Conservation (phyloP, 1,140 invertebrate genomes). For the Brachionus manjavacas region DNA sequence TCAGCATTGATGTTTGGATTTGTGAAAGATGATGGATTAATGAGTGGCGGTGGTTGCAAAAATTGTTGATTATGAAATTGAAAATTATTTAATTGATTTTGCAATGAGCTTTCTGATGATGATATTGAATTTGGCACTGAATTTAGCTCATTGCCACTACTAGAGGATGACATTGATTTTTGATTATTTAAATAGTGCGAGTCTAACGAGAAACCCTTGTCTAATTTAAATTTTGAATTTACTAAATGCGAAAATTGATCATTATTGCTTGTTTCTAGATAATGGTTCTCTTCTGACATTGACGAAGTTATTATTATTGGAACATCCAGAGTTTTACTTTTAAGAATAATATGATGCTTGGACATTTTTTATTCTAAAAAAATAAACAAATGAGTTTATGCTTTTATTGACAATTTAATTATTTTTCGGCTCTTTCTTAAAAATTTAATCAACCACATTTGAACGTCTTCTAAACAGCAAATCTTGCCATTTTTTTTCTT, state of each 20-base stretch:
- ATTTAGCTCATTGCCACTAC: neutral
- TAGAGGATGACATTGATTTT: conserved; percentile 22
- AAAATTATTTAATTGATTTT: conserved; percentile 10
- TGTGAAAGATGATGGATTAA: neutral
- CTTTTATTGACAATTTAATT: neutral
- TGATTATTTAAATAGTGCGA: conserved; percentile 5
- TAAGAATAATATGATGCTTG: conserved; percentile 15
- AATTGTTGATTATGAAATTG: conserved; percentile 33
- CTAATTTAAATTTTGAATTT: conserved; percentile 1
- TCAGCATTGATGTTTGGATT: neutral
- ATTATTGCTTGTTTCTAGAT: neutral
- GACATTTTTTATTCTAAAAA: neutral
- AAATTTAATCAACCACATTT: too few relatives aligned
- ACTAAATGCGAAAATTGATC: neutral
- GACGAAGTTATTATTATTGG: conserved; percentile 31
- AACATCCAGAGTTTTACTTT: conserved; percentile 29
- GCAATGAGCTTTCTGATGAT: conserved; percentile 13
- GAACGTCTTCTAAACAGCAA: too few relatives aligned
- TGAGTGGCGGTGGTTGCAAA: conserved; percentile 16
- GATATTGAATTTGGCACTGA: conserved; percentile 20
- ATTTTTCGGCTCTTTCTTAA: too few relatives aligned
- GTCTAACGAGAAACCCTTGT: conserved; percentile 22
- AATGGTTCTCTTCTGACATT: neutral
- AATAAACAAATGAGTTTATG: neutral
- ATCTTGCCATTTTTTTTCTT: too few relatives aligned